Base-by-base conservation (phyloP, 2,888 invertebrate genomes). In the Epicampocera succincta region DNA sequence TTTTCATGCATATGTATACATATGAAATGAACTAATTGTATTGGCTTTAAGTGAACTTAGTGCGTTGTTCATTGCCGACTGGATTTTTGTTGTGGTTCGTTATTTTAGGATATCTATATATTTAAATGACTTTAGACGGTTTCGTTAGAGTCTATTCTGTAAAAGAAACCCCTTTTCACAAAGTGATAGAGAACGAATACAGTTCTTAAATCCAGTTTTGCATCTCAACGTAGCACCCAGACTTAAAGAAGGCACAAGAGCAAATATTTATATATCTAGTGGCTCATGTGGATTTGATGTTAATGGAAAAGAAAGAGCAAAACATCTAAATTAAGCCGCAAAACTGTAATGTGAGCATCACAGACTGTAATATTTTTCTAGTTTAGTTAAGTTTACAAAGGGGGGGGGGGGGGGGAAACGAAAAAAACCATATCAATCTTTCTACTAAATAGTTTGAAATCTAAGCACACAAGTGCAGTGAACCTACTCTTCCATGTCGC, bases 391-490 rank as follows among this genome's bases (percentile, higher is more conserved):
- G 29, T 33, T 33, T 33, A 33, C 33, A 12, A 42, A 17, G 29
- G 25, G 11, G 44, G 25, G 1, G 46, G 44, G 17, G 25, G 33
- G 46, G 9, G 0, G n/a, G n/a, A n/a, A 33, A 29, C 6, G 29
- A 29, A 33, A 74, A 56, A 58, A 48, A 52, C 42, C 54, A 66
- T 73, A 79, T 79, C 78, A 79, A 79, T 79, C 60, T 52, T 72
- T 48, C 44, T 58, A 72, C 60, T 61, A 76, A 80, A 76, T 56
- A 40, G 76, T 76, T 66, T 68, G 80, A 76, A 80, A 80, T 80
- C 76, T 65, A 80, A 80, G 72, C 80, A 58, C 44, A 72, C 76
- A 80, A 80, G 66, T 76, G 66, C 80, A 80, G 76, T 76, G 80
- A 80, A 80, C 80, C 61, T 76, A 60, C 60, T 72, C 76, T 72